Evolutionary conservation across 2,113 vertebrate genomes (phyloP), one percentile per base, ranked within the genome.

Genomic region (Istiophorus platypterus): DNA sequence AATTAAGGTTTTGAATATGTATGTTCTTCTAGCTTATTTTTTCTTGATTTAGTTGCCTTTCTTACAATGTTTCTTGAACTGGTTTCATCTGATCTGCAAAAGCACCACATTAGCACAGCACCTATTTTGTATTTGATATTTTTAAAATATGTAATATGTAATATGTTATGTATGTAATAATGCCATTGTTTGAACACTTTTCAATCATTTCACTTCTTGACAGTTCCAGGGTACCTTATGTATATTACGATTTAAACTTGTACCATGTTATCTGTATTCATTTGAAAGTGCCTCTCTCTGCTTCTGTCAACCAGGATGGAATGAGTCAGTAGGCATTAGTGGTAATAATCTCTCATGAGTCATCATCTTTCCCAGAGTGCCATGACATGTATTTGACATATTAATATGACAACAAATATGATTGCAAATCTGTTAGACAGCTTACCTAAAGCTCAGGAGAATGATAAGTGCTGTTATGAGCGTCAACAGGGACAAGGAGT

Each of bases 361-460:
- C 2, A 34, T 59, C 15, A 59, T 34, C 2, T 31, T 20, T 10
- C 4, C 29, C 31, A 37, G 9, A 58, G 18, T 37, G 18, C 20
- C 8, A 34, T 62, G 47, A 52, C 26, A 27, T 26, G 20, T 34
- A 29, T 45, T 31, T 26, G 22, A 58, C 17, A 11, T 27, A 57
- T 7, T 49, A 41, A 29, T 8, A 24, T 10, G 9, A 57, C 31
- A 56, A 17, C 41, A n/a, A 52, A 54, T 26, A 59, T 15, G 12
- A 29, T 5, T 42, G 24, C 42, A n/a, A 9, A 26, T 71, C 3
- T 24, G 3, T 15, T 18, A 13, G 6, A 58, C 0, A 17, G 26
- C 57, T 82, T 89, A 97, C 97, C 97, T 96, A 87, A 98, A 94
- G 85, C 95, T 95, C 85, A 98, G 91, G 65, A 98, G 94, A 75